These are phyloP conservation scores for Clarias fuscus DNA, from an alignment of 2,797 vertebrate genomes.

Conservation along the genomic window DNA sequence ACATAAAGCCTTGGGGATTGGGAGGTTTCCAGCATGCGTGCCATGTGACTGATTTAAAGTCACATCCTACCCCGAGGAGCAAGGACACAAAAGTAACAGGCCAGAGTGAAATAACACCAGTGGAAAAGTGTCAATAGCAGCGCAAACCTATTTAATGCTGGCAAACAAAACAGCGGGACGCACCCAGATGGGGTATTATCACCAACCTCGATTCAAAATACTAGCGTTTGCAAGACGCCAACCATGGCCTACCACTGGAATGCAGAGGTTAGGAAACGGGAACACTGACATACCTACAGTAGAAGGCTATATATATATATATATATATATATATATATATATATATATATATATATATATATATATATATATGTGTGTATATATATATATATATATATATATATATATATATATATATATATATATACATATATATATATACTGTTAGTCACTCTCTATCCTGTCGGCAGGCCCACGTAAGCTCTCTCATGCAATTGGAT, in stretches of 20 bases:
- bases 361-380: too few species aligned
- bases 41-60: conserved; percentile 49
- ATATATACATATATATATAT: conserved; percentile 47
- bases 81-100: conserved; percentile 45
- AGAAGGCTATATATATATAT: conserved; percentile 24
- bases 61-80: conserved; percentile 26
- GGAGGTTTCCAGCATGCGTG: conserved; percentile 51
- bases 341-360: conserved; percentile 57
- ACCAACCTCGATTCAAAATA: background rate
- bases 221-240: background rate
- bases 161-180: conserved; percentile 23
- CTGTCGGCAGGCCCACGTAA: conserved; percentile 51
- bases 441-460: conserved; percentile 53
- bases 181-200: conserved; percentile 14
- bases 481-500: conserved; percentile 56
- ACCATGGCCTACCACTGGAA: background rate
- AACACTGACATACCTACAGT: too few species aligned
- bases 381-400: conserved; percentile 47
- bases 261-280: background rate
- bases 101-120: conserved; percentile 31
- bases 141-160: conserved; percentile 10
- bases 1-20: conserved; percentile 63
- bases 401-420: conserved; percentile 45
- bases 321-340: conserved; percentile 40
- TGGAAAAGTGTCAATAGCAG: conserved; percentile 14